These are phyloP conservation scores for Tachysurus fulvidraco DNA, from an alignment of 2,113 vertebrate species.

Conservation along the genomic window DNA sequence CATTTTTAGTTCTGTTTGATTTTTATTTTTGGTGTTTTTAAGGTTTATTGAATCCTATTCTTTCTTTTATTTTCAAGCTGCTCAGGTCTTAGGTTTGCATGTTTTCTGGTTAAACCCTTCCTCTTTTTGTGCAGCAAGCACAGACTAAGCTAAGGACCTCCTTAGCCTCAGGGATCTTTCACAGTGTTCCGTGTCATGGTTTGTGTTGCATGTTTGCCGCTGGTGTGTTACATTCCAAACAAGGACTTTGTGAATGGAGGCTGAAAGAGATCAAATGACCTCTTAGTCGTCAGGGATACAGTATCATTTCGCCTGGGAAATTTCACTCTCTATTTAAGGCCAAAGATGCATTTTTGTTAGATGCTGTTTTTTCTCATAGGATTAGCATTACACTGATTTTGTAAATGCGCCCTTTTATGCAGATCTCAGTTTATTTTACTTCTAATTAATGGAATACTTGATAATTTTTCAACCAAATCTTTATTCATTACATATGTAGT, in stretches of 20 bases:
- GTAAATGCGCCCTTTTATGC: neutral
- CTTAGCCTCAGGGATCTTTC: constrained; percentile 38
- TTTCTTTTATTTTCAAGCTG: neutral
- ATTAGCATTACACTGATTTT: constrained; percentile 19
- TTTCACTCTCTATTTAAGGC: constrained; percentile 29
- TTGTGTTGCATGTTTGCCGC: constrained; percentile 24
- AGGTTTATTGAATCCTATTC: neutral
- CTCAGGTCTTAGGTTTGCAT: neutral
- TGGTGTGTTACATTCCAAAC: constrained; percentile 36
- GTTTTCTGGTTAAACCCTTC: neutral
- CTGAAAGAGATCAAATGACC: constrained; percentile 40
- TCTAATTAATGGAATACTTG: neutral
- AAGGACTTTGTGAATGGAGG: constrained; percentile 32
- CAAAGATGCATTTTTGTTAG: constrained; percentile 11
- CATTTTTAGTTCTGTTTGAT: neutral
- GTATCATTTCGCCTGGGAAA: constrained; percentile 30
- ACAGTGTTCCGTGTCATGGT: constrained; percentile 9
- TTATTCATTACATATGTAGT: neutral
- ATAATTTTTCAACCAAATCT: neutral
- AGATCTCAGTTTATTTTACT: neutral
- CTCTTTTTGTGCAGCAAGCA: neutral
- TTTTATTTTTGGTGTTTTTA: constrained; percentile 9
- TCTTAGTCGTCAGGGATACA: constrained; percentile 38
- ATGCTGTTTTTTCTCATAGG: neutral
- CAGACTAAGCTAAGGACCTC: constrained; percentile 14